phyloP scores from a whole-genome alignment of 1,140 invertebrate genomes.

The Condylostylus longicornis region DNA sequence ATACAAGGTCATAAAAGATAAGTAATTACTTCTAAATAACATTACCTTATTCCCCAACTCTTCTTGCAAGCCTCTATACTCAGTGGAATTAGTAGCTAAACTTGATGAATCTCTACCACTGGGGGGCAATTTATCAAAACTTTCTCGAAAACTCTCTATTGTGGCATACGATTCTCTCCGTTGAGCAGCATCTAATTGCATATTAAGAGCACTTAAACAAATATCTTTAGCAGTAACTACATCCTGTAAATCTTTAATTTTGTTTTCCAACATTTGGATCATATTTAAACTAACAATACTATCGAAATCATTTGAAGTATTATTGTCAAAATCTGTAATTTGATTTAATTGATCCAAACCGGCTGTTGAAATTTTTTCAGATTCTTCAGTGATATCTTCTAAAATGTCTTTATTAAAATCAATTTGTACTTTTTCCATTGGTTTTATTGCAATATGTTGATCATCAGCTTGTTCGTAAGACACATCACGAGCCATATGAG shows the following conservation, averaged over 20 bases:
- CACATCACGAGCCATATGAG: background rate
- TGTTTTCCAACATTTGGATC: conserved; percentile 22
- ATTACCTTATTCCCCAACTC: conserved; percentile 31
- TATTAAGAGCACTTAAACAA: conserved; percentile 29
- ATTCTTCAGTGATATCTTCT: conserved; percentile 29
- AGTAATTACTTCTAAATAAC: background rate
- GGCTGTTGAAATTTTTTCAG: conserved; percentile 14
- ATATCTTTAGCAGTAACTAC: conserved; percentile 32
- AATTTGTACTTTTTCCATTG: conserved; percentile 24
- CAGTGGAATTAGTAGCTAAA: conserved; percentile 31
- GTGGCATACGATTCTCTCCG: conserved; percentile 19
- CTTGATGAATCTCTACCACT: conserved; percentile 31
- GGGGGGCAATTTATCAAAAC: conserved; percentile 14
- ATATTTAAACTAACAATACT: conserved; percentile 23
- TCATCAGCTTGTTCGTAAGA: background rate
- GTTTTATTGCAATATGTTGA: conserved; percentile 13
- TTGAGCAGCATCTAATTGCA: conserved; percentile 31
- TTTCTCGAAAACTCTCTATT: conserved; percentile 12
- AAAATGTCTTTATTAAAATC: conserved; percentile 27
- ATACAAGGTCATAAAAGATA: conserved; percentile 1
- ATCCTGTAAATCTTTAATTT: conserved; percentile 31
- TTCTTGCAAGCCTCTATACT: conserved; percentile 36
- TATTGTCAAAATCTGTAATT: background rate
- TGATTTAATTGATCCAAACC: conserved; percentile 17
- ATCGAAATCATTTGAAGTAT: conserved; percentile 6